phyloP scores from a whole-genome alignment of 2,797 vertebrate genomes.

The Paratrypauchen microcephalus region DNA sequence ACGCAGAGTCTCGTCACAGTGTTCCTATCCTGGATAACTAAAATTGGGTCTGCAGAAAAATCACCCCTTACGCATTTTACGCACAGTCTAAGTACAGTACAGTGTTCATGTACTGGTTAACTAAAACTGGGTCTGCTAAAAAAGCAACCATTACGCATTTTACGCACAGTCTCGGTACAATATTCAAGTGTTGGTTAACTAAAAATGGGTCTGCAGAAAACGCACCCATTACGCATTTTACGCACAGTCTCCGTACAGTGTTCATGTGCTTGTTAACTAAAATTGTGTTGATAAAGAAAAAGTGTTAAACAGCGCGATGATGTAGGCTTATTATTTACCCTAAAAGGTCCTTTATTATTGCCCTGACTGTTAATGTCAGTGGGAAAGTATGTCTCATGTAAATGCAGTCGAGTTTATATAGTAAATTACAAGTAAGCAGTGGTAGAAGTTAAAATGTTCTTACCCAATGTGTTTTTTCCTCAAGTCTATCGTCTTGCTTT shows the following conservation, averaged over 20 bases:
- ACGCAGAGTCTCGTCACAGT: neutral
- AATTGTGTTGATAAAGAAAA: neutral
- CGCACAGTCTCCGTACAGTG: neutral
- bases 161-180: too few relatives aligned
- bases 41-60: too few relatives aligned
- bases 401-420: neutral
- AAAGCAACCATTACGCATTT: too few relatives aligned
- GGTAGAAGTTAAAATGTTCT: constrained; percentile 23
- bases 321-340: too few relatives aligned
- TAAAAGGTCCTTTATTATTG: too few relatives aligned
- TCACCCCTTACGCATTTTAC: too few relatives aligned
- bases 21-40: neutral
- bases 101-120: too few relatives aligned
- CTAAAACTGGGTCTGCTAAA: too few relatives aligned
- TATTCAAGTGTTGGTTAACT: too few relatives aligned
- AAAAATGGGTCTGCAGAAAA: constrained; percentile 80
- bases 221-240: neutral
- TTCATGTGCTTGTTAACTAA: neutral
- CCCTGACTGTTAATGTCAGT: too few relatives aligned
- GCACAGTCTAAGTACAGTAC: too few relatives aligned
- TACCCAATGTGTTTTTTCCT: constrained; percentile 89
- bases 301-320: neutral
- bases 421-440: neutral
- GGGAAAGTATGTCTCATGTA: neutral
- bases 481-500: constrained; percentile 84